Percentiles rank a stretch among this genome's conserved stretches.
Evolutionary conservation across 2,797 vertebrate genomes (phyloP).

Genomic region (Macropus fuliginosus): DNA sequence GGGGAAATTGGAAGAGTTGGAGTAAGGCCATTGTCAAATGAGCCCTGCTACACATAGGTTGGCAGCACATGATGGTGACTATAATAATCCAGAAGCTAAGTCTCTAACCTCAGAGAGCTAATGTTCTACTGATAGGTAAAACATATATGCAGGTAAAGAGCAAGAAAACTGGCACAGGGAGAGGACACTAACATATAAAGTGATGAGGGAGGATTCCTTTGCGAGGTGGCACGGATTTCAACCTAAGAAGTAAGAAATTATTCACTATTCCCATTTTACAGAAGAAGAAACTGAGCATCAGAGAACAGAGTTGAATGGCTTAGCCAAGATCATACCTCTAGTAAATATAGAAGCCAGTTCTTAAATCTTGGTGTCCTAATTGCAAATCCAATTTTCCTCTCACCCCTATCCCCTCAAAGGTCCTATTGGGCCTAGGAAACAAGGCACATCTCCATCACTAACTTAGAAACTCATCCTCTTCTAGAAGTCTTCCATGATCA

Average conservation of each 20-base stretch:
- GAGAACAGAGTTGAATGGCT: background rate
- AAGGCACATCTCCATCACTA: background rate
- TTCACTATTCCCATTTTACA: background rate
- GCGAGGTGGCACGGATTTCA: background rate
- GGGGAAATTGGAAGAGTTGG: background rate
- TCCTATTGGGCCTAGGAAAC: background rate
- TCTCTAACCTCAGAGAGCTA: background rate
- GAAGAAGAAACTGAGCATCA: background rate
- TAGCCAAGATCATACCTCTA: background rate
- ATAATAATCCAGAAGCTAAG: background rate
- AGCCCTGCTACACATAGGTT: background rate
- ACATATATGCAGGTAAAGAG: background rate
- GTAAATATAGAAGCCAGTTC: background rate
- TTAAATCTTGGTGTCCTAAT: background rate
- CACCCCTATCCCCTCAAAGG: background rate
- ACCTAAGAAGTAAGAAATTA: background rate
- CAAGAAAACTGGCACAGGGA: background rate
- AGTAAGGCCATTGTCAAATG: background rate
- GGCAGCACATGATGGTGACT: background rate
- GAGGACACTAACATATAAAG: background rate
- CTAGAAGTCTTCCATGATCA: background rate
- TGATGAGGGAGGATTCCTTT: background rate
- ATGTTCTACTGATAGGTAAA: background rate
- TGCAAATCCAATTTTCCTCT: background rate
- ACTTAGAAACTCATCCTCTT: background rate